Evolutionary conservation across 2,888 invertebrate species (phyloP), one percentile per base, ranked within the genome.

Genomic region (Parnassius orleans): DNA sequence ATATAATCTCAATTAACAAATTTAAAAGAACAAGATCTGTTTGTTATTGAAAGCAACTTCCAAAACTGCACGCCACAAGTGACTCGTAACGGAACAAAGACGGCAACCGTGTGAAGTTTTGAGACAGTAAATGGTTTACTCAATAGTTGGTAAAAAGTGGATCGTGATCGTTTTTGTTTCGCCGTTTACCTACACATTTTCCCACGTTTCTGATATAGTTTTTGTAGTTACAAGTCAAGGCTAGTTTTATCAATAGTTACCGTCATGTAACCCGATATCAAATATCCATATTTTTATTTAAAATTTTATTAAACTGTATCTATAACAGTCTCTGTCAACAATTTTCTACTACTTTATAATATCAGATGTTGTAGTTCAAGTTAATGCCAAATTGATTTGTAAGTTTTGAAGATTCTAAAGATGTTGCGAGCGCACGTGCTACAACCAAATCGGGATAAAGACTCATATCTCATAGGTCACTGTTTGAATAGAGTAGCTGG

Each of bases 381-480:
- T 68, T 76, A 81, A 81, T 81, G 75, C 72, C 76, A 71, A 63
- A 70, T 73, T 15, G 48, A 33, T 74, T 79, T 79, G 73, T 69
- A 72, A 72, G 62, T 65, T 69, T 70, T 67, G 69, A 68, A 66
- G 64, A 62, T 60, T 65, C 68, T 57, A 56, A 72, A 70, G 67
- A 81, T 81, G 78, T 72, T 44, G 78, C 76, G 78, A 81, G 71
- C 71, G 80, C 83, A 83, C 84, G 82, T 84, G 86, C 79, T 77
- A 33, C 68, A 58, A 59, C 60, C 65, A 65, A 69, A 62, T 55
- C 55, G 68, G 63, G 68, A 69, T 68, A 72, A 69, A 72, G 19
- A 19, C 19, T 19, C 15, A n/a, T n/a, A n/a, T n/a, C 71, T 69
- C 75, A 87, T 86, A 89, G 89, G 86, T 88, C 85, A 84, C 68